These are phyloP conservation scores for Ophion ventricosus DNA, from an alignment of 2,888 invertebrate genomes.

Conservation along the genomic window DNA sequence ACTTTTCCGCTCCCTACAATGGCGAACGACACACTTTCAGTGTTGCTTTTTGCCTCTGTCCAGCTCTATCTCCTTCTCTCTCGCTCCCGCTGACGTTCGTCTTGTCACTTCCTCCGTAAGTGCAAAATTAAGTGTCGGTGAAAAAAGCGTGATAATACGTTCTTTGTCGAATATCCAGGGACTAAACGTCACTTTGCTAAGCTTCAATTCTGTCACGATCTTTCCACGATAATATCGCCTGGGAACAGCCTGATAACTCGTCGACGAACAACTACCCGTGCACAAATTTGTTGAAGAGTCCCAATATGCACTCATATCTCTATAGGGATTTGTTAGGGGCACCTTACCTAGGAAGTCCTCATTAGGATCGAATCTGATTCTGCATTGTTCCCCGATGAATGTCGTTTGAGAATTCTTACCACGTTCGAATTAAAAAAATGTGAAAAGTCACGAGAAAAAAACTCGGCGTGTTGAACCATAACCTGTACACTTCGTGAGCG, in stretches of 20 bases:
- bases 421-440: no score
- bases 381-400: no score
- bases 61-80: not conserved
- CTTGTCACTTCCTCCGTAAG: constrained; percentile 24
- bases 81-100: not conserved
- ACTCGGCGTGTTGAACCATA: no score
- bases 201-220: not conserved
- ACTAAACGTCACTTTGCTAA: constrained; percentile 42
- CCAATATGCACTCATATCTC: no score
- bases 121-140: constrained; percentile 57
- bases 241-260: not conserved
- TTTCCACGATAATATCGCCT: not conserved
- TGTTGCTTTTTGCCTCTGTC: constrained; percentile 1
- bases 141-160: constrained; percentile 41
- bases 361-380: no score
- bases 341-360: no score
- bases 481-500: no score
- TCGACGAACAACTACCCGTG: not conserved
- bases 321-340: no score
- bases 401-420: no score
- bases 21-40: constrained; percentile 51
- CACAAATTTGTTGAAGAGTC: no score
- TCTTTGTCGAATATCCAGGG: not conserved
- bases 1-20: constrained; percentile 51
- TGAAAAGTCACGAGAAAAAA: no score